Base-by-base conservation (phyloP, 2,888 invertebrate genomes). In the Drosophila testacea region DNA sequence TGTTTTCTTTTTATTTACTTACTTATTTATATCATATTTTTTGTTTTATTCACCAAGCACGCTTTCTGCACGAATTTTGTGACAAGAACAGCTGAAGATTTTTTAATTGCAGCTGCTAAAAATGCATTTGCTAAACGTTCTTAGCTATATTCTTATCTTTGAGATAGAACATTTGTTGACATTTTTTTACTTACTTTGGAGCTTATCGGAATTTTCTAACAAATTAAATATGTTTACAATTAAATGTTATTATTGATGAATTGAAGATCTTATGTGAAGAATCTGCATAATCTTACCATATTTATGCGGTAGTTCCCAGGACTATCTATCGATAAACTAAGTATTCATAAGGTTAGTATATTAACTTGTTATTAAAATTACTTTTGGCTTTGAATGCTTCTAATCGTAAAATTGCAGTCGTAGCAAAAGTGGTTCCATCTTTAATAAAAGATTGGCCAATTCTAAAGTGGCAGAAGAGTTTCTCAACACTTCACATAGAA, bases 51-150 rank as follows among this genome's bases (percentile, higher is more conserved):
- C 11, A 22, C 10, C 11, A 30, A 28, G 44, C 9, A n/a, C 34
- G 39, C 28, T 22, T 66, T 55, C 39, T 39, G 67, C 70, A 70
- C 70, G 70, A 69, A 70, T 44, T 54, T 11, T 13, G 44, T 54
- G 70, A 63, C 54, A 69, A 63, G 47, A 39, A 39, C 38, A 39
- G 16, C 34, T 41, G 36, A 16, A 38, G n/a, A 11, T 42, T 22
- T 59, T 34, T 44, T 38, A 50, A 3, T 46, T 36, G 13, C 16
- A 38, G 22, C 36, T 50, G n/a, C 22, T 44, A n/a, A 42, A 48
- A 28, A 39, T 32, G 36, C 7, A 34, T 32, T 9, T 13, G 16
- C 16, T 48, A 13, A 47, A 39, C 9, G 27, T 28, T 39, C 36
- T 16, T 36, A 32, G 22, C 11, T 32, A n/a, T 54, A 22, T 41